Percentiles rank a stretch among this genome's conserved stretches.
Conservation (phyloP, 2,888 invertebrate species). For the Leucania comma region DNA sequence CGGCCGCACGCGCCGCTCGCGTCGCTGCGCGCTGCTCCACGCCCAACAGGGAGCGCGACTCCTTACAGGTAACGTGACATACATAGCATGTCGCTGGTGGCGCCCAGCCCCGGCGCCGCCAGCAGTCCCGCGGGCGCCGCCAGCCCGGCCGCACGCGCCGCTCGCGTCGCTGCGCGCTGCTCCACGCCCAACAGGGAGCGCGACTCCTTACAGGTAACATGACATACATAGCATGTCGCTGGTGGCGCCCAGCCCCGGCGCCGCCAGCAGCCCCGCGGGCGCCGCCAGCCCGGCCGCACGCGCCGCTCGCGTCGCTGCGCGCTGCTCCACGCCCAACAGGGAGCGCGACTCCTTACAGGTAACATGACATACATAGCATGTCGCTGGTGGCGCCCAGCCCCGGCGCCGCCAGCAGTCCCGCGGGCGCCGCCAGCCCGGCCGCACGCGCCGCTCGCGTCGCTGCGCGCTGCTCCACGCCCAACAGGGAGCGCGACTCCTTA, state of each 20-base stretch:
- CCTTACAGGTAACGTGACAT: constrained; percentile 76
- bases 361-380: background rate
- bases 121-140: constrained; percentile 22
- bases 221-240: background rate
- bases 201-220: constrained; percentile 78
- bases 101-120: constrained; percentile 1
- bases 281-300: constrained; percentile 7
- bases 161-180: constrained; percentile 53
- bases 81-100: background rate
- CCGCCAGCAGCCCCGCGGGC: constrained; percentile 20
- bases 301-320: constrained; percentile 15
- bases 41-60: constrained; percentile 72
- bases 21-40: constrained; percentile 73
- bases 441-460: constrained; percentile 3
- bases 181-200: constrained; percentile 78
- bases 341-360: constrained; percentile 79
- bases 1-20: constrained; percentile 1
- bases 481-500: constrained; percentile 71
- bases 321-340: constrained; percentile 79
- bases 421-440: constrained; percentile 21
- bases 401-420: constrained; percentile 11
- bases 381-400: background rate
- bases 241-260: constrained; percentile 1
- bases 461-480: constrained; percentile 77
- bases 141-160: constrained; percentile 7